Base-by-base conservation (phyloP, 2,888 invertebrate species). In the Drosophila picticornis region DNA sequence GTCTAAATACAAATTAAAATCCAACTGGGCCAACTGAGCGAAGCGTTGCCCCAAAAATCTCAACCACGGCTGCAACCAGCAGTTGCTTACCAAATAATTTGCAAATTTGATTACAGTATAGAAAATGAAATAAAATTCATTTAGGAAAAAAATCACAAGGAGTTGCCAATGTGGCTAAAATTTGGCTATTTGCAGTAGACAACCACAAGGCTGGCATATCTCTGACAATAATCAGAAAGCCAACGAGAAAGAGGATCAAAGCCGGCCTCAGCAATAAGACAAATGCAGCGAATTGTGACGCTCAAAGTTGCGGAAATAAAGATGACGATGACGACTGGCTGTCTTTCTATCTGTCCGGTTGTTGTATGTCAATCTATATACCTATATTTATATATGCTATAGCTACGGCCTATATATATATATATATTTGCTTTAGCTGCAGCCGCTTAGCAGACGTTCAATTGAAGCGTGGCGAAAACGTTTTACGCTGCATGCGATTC, bases 401-500 rank as follows among this genome's bases (percentile, higher is more conserved):
- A 11, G n/a, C n/a, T n/a, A n/a, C n/a, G n/a, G n/a, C n/a, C n/a
- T 60, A 36, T 19, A 46, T 51, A 22, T 72, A 62, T 11, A 11
- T 6, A 11, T 6, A 43, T 43, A 22, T 16, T 4, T 22, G 32
- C 9, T 59, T 40, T 68, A 69, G 43, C 38, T 61, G 40, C 40
- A 46, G 53, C 67, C 77, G 68, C 67, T 56, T 62, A 53, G 73
- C 72, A 68, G 25, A 46, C 29, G 31, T 70, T 69, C 80, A 88
- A 86, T 80, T 88, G 80, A 90, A 90, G 88, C 80, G 88, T 78
- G 76, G 69, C 90, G 77, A 90, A 87, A 87, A 80, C 87, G 90
- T 80, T 87, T 87, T 80, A 53, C 78, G 63, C 81, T 78, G 82
- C 78, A 81, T 69, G 81, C 61, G 59, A 67, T 81, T 72, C 70